Evolutionary conservation across 1,140 invertebrate species (phyloP).

Genomic region (Ephestia elutella): DNA sequence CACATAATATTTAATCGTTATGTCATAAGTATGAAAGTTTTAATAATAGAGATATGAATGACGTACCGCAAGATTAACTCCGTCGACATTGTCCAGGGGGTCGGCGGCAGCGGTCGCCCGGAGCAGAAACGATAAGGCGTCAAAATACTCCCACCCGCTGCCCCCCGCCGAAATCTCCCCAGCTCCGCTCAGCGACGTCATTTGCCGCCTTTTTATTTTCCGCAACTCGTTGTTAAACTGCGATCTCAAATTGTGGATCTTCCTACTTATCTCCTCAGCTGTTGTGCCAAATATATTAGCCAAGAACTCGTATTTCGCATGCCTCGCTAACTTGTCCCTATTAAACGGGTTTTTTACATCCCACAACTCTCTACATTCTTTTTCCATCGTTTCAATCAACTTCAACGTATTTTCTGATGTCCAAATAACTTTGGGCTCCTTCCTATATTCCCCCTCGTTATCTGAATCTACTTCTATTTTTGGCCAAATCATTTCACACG

Average conservation of each 20-base stretch:
- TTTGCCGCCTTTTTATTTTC: conserved; percentile 50
- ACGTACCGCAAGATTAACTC: conserved; percentile 58
- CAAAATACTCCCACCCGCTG: conserved; percentile 66
- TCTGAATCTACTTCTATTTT: conserved; percentile 52
- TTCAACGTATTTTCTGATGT: conserved; percentile 52
- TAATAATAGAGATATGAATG: background rate
- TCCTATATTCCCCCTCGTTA: conserved; percentile 26
- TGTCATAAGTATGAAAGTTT: too few relatives aligned
- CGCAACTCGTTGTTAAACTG: conserved; percentile 64
- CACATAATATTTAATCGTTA: too few relatives aligned
- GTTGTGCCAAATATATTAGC: conserved; percentile 50
- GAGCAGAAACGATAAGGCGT: conserved; percentile 53
- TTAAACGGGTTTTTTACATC: conserved; percentile 47
- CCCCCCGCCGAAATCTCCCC: conserved; percentile 14
- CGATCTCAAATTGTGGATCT: conserved; percentile 61
- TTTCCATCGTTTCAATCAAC: conserved; percentile 48
- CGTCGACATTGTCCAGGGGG: conserved; percentile 40
- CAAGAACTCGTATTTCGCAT: conserved; percentile 45
- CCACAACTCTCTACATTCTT: conserved; percentile 58
- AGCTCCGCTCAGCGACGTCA: conserved; percentile 23
- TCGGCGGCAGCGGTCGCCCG: conserved; percentile 32
- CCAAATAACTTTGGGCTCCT: conserved; percentile 31
- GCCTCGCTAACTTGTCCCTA: conserved; percentile 39
- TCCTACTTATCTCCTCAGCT: conserved; percentile 54
- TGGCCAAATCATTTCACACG: conserved; percentile 39